phyloP scores from a whole-genome alignment of 2,113 vertebrate species.

The Lepus americanus region DNA sequence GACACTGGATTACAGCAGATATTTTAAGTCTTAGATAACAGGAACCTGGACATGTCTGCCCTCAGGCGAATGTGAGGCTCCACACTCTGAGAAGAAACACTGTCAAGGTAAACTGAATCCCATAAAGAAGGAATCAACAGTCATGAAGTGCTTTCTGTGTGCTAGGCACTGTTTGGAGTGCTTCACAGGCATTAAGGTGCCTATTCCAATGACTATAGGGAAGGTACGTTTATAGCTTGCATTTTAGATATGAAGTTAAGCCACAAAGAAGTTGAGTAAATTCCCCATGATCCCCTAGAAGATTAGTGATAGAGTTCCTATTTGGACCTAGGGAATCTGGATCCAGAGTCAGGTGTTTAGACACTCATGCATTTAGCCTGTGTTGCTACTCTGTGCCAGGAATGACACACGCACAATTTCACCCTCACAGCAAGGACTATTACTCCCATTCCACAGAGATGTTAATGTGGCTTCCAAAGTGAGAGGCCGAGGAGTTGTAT shows the following conservation, averaged over 20 bases:
- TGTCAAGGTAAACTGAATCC: neutral
- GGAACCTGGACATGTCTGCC: neutral
- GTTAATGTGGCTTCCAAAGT: neutral
- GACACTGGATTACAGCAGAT: neutral
- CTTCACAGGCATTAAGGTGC: neutral
- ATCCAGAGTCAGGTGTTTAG: neutral
- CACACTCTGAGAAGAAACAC: neutral
- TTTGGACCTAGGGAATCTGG: neutral
- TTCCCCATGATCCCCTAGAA: neutral
- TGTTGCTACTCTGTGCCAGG: neutral
- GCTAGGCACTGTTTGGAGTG: neutral
- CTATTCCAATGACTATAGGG: neutral
- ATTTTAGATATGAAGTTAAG: constrained; percentile 5
- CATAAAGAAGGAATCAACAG: neutral
- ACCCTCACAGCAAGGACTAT: neutral
- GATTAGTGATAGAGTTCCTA: neutral
- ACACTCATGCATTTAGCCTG: neutral
- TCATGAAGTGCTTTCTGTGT: neutral
- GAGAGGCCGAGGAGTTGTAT: neutral
- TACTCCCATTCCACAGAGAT: neutral
- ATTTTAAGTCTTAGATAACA: neutral
- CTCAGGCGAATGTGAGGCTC: neutral
- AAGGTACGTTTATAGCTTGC: neutral
- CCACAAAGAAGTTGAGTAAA: neutral
- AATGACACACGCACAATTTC: neutral